Evolutionary conservation across 2,888 invertebrate species (phyloP).

Genomic region (Tipula unca): DNA sequence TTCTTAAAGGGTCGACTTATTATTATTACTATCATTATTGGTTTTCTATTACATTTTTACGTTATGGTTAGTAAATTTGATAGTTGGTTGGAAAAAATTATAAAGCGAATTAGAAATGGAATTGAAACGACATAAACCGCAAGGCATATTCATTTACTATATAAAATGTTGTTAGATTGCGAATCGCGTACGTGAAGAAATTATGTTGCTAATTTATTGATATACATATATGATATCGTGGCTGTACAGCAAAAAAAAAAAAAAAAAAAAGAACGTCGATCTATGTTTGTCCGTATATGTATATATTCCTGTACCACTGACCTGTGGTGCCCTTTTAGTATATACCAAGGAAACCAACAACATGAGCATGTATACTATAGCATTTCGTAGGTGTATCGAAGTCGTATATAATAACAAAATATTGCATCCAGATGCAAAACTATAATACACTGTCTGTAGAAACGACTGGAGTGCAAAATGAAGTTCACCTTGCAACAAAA

Average conservation of each 20-base stretch:
- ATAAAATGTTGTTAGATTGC: not conserved
- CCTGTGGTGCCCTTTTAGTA: not conserved
- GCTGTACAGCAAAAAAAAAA: no score
- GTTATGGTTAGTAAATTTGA: not conserved
- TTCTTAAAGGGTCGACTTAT: not conserved
- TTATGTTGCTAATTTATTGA: not conserved
- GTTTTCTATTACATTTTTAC: not conserved
- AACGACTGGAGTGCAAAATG: not conserved
- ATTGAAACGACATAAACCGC: not conserved
- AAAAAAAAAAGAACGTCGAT: no score
- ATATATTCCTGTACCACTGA: not conserved
- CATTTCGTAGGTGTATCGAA: not conserved
- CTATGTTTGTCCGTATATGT: no score
- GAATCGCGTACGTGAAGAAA: not conserved
- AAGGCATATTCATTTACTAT: not conserved
- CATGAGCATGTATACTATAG: not conserved
- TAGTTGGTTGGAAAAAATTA: not conserved
- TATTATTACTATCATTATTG: not conserved
- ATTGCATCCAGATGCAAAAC: not conserved
- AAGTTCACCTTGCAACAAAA: not conserved
- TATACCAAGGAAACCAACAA: not conserved
- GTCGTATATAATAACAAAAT: not conserved
- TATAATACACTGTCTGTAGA: not conserved
- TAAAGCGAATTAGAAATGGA: not conserved
- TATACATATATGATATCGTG: not conserved